Conservation (phyloP, 2,797 vertebrate species). For the Heteromormyrus szaboi region DNA sequence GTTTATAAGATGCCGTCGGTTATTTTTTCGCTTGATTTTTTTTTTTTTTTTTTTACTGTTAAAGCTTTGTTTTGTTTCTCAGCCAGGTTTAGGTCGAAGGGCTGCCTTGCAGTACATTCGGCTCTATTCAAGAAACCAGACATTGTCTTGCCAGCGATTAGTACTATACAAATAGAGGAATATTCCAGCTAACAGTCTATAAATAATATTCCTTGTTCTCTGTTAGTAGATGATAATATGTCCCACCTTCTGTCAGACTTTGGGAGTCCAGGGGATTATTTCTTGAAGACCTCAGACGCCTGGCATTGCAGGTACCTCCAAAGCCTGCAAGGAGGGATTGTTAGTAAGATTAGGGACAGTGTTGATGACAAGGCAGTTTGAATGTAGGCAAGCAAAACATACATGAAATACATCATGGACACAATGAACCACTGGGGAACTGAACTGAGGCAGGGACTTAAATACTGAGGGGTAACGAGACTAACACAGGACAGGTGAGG, state of each 20-base stretch:
- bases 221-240: constrained; percentile 61
- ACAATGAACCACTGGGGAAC: too few species aligned
- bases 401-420: too few species aligned
- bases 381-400: too few species aligned
- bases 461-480: background rate
- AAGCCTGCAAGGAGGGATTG: constrained; percentile 20
- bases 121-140: constrained; percentile 54
- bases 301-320: constrained; percentile 47
- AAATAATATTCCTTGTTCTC: constrained; percentile 52
- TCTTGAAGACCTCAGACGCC: constrained; percentile 52
- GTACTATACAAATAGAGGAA: constrained; percentile 55
- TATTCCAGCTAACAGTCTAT: constrained; percentile 59
- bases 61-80: constrained; percentile 15
- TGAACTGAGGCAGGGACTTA: background rate
- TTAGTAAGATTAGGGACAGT: background rate
- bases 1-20: constrained; percentile 15
- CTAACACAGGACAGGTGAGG: background rate
- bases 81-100: constrained; percentile 53
- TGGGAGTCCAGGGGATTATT: constrained; percentile 52
- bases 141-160: constrained; percentile 64
- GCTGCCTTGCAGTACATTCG: constrained; percentile 35
- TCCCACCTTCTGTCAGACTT: constrained; percentile 51
- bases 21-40: background rate
- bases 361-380: background rate
- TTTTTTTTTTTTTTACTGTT: background rate